phyloP scores from a whole-genome alignment of 2,113 vertebrate species.

The Erythrocercus mccallii region DNA sequence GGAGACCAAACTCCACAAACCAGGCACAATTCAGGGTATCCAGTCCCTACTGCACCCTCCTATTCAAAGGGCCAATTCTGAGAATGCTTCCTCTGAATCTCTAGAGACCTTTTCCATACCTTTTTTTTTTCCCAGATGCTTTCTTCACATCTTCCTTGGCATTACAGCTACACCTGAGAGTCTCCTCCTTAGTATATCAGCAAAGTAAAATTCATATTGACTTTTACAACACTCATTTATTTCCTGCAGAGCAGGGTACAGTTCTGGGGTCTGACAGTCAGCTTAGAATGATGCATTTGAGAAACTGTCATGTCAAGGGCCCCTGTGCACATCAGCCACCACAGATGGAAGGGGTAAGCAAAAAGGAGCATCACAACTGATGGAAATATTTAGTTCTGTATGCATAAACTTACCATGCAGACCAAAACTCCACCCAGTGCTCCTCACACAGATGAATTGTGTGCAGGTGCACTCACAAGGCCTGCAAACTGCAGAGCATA shows the following conservation, averaged over 20 bases:
- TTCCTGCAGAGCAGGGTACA: not conserved
- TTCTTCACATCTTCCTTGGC: not conserved
- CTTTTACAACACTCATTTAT: not conserved
- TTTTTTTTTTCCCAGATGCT: not conserved
- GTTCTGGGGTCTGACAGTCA: not conserved
- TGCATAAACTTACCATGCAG: not conserved
- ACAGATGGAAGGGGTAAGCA: not conserved
- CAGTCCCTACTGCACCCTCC: not conserved
- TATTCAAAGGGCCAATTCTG: not conserved
- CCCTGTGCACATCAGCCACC: not conserved
- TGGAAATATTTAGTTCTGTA: not conserved
- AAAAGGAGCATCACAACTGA: not conserved
- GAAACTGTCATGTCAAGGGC: fast-evolving
- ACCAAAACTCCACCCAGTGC: not conserved
- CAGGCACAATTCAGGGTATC: not conserved
- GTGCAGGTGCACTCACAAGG: not conserved
- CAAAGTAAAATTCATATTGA: not conserved
- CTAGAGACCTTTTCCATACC: not conserved
- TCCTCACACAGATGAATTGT: not conserved
- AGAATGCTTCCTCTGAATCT: not conserved
- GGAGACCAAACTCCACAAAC: not conserved
- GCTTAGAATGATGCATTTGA: not conserved
- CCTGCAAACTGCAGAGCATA: not conserved
- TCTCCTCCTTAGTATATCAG: not conserved
- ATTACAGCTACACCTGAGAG: not conserved